phyloP scores from a whole-genome alignment of 64 coral and sea anemone genomes.

The Cladopsammia gracilis region DNA sequence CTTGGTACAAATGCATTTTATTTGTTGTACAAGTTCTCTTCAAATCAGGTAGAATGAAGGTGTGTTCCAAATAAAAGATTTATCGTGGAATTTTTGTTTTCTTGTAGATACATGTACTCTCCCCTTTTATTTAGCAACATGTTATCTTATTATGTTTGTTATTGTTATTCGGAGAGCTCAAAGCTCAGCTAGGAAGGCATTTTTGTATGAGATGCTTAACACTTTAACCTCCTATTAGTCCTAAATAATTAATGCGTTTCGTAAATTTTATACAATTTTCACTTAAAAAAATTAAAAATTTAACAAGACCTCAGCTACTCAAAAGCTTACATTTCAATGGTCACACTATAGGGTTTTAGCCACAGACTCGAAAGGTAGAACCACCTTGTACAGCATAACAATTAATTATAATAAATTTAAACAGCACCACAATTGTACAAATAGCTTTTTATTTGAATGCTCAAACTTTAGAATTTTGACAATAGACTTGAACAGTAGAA shows the following conservation, averaged over 20 bases:
- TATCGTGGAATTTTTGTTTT: neutral
- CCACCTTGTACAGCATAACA: neutral
- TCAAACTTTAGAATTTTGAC: too few species aligned
- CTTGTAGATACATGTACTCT: neutral
- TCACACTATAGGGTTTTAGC: neutral
- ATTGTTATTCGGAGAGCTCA: neutral
- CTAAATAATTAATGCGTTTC: too few species aligned
- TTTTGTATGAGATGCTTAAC: neutral
- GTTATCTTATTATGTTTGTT: neutral
- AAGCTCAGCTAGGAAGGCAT: neutral
- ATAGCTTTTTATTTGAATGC: too few species aligned
- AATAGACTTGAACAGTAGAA: too few species aligned
- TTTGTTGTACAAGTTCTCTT: conserved; percentile 7
- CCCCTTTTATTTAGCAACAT: neutral
- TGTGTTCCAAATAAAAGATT: neutral
- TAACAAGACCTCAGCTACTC: neutral
- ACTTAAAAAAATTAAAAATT: too few species aligned
- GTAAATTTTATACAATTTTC: too few species aligned
- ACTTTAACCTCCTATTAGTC: neutral
- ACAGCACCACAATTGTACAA: too few species aligned
- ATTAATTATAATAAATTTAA: neutral
- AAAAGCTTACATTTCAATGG: neutral
- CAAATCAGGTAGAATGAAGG: neutral
- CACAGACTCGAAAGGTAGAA: neutral
- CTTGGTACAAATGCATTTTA: conserved; percentile 14